Base-by-base conservation (phyloP, 2,888 invertebrate species). In the Cremastinae sp. region DNA sequence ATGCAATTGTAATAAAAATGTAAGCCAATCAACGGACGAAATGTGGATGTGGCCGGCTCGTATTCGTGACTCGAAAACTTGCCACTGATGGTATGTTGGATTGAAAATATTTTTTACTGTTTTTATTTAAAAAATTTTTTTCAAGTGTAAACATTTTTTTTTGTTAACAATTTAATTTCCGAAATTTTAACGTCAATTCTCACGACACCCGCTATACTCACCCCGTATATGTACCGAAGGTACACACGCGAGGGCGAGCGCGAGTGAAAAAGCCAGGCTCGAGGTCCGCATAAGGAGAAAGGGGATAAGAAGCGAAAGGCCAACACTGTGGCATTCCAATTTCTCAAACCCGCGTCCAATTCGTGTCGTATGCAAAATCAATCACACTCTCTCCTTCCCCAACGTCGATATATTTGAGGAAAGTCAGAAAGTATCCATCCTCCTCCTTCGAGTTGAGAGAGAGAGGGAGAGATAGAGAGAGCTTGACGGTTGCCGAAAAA, bases 361-460 rank as follows among this genome's bases (percentile, higher is more conserved):
- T 86, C 87, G 87, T 87, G 89, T 88, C 88, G 88, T 87, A 89
- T 89, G 89, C 88, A 88, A 89, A 90, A 90, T 90, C 90, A 90
- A 90, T 90, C 90, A 88, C 87, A 84, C 69, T 74, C 78, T 79
- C 77, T 78, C 72, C 79, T 75, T 20, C 59, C 20, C 10, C 5
- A 2, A 5, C 2, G 9, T 39, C n/a, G 14, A 47, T 45, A 68
- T 16, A 41, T 55, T 18, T 43, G 10, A 18, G 45, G 49, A 56
- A 61, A 41, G 9, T 20, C 20, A 64, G 41, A 37, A 5, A 62
- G 45, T 43, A 55, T 41, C n/a, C 39, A 8, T 20, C 47, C 9
- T 14, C 10, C 16, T 39, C 49, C 28, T 41, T 51, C 41, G 41
- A 41, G 43, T 49, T 18, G 58, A 20, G 58, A n/a, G n/a, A n/a